These are phyloP conservation scores for Amphimedon queenslandica DNA, from an alignment of 37 sponge, comb jelly and placozoan genomes.

Conservation along the genomic window DNA sequence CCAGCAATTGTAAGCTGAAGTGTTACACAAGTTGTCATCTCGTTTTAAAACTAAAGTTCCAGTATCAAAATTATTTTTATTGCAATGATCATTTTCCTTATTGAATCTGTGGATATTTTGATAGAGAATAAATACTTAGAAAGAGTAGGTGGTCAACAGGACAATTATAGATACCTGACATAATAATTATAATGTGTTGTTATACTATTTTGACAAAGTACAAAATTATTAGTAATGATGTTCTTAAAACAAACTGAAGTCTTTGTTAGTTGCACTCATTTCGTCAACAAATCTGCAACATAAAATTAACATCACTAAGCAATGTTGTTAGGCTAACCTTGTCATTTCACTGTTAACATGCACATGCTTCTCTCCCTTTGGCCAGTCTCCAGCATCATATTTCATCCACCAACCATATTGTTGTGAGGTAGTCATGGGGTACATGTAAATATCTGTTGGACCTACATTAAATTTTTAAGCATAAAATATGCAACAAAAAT, in stretches of 20 bases:
- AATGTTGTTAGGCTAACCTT: too few species aligned
- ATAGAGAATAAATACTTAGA: constrained; percentile 99
- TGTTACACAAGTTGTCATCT: too few species aligned
- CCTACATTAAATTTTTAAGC: constrained; percentile 50
- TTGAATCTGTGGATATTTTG: constrained; percentile 18
- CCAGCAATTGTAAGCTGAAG: too few species aligned
- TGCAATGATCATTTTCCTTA: too few species aligned
- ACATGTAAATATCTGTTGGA: constrained; percentile 75
- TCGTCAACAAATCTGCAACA: constrained; percentile 93
- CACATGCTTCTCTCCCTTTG: constrained; percentile 49
- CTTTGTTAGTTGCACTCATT: constrained; percentile 95
- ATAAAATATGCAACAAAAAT: background rate
- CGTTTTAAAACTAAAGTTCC: too few species aligned
- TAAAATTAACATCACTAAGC: too few species aligned
- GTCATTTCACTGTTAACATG: constrained; percentile 98
- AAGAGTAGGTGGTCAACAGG: constrained; percentile 91
- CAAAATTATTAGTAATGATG: too few species aligned
- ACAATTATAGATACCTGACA: constrained; percentile 92
- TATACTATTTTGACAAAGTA: constrained; percentile 5
- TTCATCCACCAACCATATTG: constrained; percentile 95
- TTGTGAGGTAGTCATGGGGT: constrained; percentile 83
- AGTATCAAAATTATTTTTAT: too few species aligned
- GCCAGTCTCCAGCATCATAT: constrained; percentile 51
- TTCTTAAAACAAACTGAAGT: constrained; percentile 78
- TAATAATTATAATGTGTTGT: constrained; percentile 13